Evolutionary conservation across 2,797 vertebrate species (phyloP), one percentile per base, ranked within the genome.

Genomic region (Tenualosa thibaudeaui): DNA sequence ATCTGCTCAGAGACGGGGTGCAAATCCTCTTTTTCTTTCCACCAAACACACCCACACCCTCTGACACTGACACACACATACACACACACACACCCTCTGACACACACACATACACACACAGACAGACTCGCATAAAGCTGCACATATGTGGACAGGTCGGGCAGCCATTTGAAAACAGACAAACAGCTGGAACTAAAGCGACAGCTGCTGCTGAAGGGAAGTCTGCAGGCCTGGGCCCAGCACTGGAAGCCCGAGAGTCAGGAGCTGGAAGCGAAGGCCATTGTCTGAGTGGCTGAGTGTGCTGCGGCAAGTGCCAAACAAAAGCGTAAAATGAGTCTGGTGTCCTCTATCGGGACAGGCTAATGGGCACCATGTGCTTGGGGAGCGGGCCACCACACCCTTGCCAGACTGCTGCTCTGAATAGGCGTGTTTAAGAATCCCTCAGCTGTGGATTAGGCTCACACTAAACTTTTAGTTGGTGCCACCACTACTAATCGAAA

Each of bases 391-490:
- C 19, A 40, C 19, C 37, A 15, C 7, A 6, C 71, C 37, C 71
- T 6, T 46, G 71, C 71, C 71, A 78, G 71, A 78, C 71, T 78
- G 37, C 37, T 43, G 46, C 71, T 43, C 71, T 40, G 22, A 78
- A 78, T 75, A 43, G 68, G 17, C 17, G 37, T 46, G 71, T 78
- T 75, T 75, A 75, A 75, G 71, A n/a, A 78, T 15, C 37, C 40
- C 19, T 78, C 71, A 78, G 71, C 40, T 8, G 71, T 22, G 71
- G 71, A 46, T 78, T 78, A 78, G 71, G 71, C 40, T 78, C 8
- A 9, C 71, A 78, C 46, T 40, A 78, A 78, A 40, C 31, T 87
- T 86, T 88, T 88, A 90, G 85, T 92, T 88, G 92, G 86, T 85
- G 89, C 82, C 68, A 40, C 5, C 26, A 17, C 37, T 43, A 43